Evolutionary conservation across 2,797 vertebrate species (phyloP).

Genomic region (Chelon labrosus): DNA sequence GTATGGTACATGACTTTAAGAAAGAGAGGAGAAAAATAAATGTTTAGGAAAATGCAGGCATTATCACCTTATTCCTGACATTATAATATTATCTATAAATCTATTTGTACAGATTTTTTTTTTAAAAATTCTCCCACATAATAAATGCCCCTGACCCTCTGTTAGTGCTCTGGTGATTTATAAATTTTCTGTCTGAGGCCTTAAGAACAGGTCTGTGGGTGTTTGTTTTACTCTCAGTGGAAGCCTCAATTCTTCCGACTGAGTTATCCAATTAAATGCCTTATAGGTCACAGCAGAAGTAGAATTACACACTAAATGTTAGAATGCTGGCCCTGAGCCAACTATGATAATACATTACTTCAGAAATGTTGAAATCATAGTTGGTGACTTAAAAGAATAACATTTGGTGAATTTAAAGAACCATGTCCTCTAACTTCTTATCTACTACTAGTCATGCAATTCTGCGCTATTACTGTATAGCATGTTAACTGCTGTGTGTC

Average conservation of each 20-base stretch:
- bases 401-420: no score
- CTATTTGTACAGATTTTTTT: not conserved
- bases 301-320: constrained; percentile 9
- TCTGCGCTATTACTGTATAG: no score
- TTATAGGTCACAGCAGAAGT: constrained; percentile 4
- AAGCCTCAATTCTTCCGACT: constrained; percentile 2
- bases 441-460: no score
- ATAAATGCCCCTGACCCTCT: not conserved
- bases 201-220: not conserved
- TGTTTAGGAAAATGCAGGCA: no score
- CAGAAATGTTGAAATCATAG: not conserved
- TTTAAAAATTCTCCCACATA: not conserved
- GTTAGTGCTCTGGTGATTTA: not conserved
- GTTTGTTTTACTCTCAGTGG: constrained; percentile 22
- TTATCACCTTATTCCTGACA: not conserved
- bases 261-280: constrained; percentile 6
- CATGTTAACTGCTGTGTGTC: constrained; percentile 9
- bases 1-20: no score
- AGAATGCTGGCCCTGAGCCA: not conserved
- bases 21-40: no score
- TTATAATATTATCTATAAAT: not conserved
- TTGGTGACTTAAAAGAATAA: constrained; percentile 26
- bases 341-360: not conserved
- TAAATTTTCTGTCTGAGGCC: not conserved
- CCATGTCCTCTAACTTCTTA: no score